Conservation (phyloP, 2,888 invertebrate genomes). For the Empis stercorea region DNA sequence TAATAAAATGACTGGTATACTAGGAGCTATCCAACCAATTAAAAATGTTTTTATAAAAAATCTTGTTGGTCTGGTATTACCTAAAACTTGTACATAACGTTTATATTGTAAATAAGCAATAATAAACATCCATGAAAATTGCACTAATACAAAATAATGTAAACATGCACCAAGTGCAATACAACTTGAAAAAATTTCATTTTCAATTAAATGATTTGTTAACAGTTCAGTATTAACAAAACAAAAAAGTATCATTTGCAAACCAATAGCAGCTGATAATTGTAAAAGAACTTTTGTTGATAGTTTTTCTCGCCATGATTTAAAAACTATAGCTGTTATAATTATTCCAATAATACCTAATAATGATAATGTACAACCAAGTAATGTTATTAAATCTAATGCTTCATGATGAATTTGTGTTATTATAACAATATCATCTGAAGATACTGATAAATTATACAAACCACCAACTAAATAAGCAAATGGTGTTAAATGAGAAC, state of each 20-base stretch:
- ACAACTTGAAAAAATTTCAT: slow-evolving; percentile 35
- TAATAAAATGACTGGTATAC: slow-evolving; percentile 41
- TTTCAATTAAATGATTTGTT: slow-evolving; percentile 23
- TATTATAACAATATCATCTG: slow-evolving; percentile 23
- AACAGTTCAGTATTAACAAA: slow-evolving; percentile 26
- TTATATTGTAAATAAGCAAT: slow-evolving; percentile 55
- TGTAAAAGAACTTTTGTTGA: slow-evolving; percentile 53
- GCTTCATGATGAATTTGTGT: slow-evolving; percentile 34
- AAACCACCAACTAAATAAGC: slow-evolving; percentile 39
- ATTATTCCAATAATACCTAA: slow-evolving; percentile 45
- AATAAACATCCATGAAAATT: slow-evolving; percentile 62
- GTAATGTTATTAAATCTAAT: slow-evolving; percentile 44
- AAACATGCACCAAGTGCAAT: slow-evolving; percentile 46
- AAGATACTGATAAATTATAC: slow-evolving; percentile 20
- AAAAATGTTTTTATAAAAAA: slow-evolving; percentile 50
- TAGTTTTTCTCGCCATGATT: slow-evolving; percentile 47
- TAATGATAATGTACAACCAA: slow-evolving; percentile 46
- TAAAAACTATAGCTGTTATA: slow-evolving; percentile 44
- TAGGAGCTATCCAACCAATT: slow-evolving; percentile 50
- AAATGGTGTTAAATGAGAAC: slow-evolving; percentile 48
- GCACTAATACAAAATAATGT: slow-evolving; percentile 53
- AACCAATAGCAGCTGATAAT: slow-evolving; percentile 46
- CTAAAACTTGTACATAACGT: slow-evolving; percentile 52
- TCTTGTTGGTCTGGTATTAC: slow-evolving; percentile 41
- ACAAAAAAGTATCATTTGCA: slow-evolving; percentile 40